Base-by-base conservation (phyloP, 2,888 invertebrate genomes). In the Labia minor region DNA sequence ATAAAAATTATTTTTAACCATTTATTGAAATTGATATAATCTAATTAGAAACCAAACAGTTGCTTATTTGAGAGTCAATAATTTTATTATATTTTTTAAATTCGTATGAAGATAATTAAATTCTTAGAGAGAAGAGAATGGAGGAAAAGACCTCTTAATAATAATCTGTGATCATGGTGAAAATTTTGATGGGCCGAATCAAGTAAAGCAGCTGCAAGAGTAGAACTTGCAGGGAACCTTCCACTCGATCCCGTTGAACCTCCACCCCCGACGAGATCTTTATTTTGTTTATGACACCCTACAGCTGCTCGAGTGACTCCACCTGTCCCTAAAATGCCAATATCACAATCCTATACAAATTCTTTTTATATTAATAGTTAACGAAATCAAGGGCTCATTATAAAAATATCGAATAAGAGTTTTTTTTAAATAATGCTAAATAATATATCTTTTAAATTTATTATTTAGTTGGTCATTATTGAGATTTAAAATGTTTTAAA, bases 191-290 rank as follows among this genome's bases (percentile, higher is more conserved):
- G 80, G 71, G 79, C 77, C n/a, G 78, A 78, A 71, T 84, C 84
- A 69, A 85, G 76, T 65, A 83, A 76, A 2, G 84, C 82, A 49
- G 84, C 84, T 63, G 84, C 83, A 63, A 84, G 77, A 73, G 82
- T 81, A 49, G 81, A 81, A 33, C 69, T 68, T 19, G 66, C n/a
- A 3, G 66, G 20, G 63, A 66, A 64, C 16, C 65, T 65, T 18
- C 67, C 65, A 16, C 66, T 67, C 33, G 70, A 66, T 21, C 70
- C 67, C n/a, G 68, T 69, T 20, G 68, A 68, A 19, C 68, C 66
- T n/a, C 33, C 21, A n/a, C 64, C 26, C 1, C 64, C n/a, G 20
- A 18, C 20, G 19, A 26, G 26, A 11, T 62, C 62, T 20, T 19
- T 62, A 19, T 62, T 20, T 14, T 62, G 62, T 62, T 62, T 19